Base-by-base conservation (phyloP, 2,888 invertebrate species). In the Punctoribates punctum region DNA sequence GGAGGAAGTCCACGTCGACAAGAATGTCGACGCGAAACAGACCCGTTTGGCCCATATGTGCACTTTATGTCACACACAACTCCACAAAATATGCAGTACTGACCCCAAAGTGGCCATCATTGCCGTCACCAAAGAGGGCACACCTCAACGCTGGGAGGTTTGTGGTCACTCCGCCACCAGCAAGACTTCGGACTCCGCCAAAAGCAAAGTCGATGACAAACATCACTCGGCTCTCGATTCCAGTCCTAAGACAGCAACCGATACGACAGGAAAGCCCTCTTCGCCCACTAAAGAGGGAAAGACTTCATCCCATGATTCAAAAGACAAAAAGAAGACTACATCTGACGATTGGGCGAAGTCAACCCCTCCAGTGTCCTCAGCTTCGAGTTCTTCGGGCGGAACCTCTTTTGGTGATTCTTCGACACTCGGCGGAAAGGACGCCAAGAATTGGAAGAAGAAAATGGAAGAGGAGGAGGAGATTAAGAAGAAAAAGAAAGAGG, bases 21-120 rank as follows among this genome's bases (percentile, higher is more conserved):
- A 57, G 25, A 57, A 96, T 85, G 57, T 96, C 96, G 81, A 96
- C 87, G 83, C 94, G 94, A 83, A 96, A 90, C 79, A 95, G 91
- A 84, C 95, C 94, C 0, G 91, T 89, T 23, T 96, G 90, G 84
- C 96, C 95, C 77, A 96, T 88, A 80, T 90, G 20, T 57, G 57
- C 25, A 57, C 25, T 25, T 11, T 23, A 23, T 57, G 57, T 57
- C 57, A 57, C 25, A 23, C 57, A 23, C 57, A 57, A 57, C 25
- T 57, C 9, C 57, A 57, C 57, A 57, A 57, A 57, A 57, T 57
- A 57, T 57, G 57, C 23, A 23, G 23, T 9, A 20, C 23, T 25
- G 23, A 57, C 11, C 57, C 57, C n/a, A 57, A 57, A 4, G 25
- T 57, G 23, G 20, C 57, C 4, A 57, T 57, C 57, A 57, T 57